Evolutionary conservation across 2,888 invertebrate species (phyloP).

Genomic region (Archaeoteleia sp.): DNA sequence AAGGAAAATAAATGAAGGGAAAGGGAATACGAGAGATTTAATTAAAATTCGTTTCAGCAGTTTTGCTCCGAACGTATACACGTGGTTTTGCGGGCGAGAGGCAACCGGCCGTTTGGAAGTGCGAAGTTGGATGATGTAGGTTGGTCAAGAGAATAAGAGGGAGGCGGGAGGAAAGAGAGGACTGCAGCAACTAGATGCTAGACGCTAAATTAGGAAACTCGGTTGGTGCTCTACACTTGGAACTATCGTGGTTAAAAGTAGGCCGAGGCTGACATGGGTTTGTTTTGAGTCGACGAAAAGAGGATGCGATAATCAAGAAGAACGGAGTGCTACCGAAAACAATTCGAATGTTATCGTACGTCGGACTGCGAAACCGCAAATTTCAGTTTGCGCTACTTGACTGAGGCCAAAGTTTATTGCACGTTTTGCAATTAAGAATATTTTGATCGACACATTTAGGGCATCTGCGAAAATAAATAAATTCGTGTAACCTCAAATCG

Average conservation of each 20-base stretch:
- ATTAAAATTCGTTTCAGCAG: conserved; percentile 59
- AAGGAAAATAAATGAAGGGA: conserved; percentile 46
- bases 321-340: too few relatives aligned
- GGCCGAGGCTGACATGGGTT: conserved; percentile 44
- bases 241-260: conserved; percentile 41
- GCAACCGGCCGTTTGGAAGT: conserved; percentile 36
- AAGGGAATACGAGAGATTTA: conserved; percentile 52
- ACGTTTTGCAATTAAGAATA: too few relatives aligned
- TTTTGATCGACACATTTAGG: too few relatives aligned
- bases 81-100: conserved; percentile 43
- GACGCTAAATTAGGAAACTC: conserved; percentile 55
- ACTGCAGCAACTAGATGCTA: too few relatives aligned
- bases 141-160: conserved; percentile 48
- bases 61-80: conserved; percentile 46
- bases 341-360: too few relatives aligned
- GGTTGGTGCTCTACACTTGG: conserved; percentile 21
- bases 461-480: too few relatives aligned
- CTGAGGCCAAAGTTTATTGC: too few relatives aligned
- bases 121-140: conserved; percentile 47
- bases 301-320: conserved; percentile 1
- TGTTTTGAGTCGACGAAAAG: conserved; percentile 18
- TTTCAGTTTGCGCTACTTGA: too few relatives aligned
- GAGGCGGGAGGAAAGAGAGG: conserved; percentile 28
- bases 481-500: too few relatives aligned
- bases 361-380: too few relatives aligned